Percentiles rank a stretch among this genome's conserved stretches.
These are phyloP conservation scores for Balearica regulorum DNA, from an alignment of 2,797 vertebrate species.

Conservation along the genomic window DNA sequence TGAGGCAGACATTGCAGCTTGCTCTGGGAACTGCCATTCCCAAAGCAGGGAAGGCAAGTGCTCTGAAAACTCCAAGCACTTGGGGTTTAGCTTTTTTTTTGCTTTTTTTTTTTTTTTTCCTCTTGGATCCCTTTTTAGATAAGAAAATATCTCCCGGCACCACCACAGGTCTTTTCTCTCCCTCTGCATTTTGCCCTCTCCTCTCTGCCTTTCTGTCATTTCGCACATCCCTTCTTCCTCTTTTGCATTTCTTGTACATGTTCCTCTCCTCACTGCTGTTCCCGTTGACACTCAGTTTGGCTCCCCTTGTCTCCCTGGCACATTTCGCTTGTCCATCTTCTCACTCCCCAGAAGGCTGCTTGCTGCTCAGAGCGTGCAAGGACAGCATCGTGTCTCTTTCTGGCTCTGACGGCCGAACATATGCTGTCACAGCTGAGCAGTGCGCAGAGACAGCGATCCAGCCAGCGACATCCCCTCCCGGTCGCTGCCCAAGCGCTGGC, in stretches of 20 bases:
- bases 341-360: background rate
- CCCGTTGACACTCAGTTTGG: rapidly evolving
- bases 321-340: background rate
- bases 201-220: background rate
- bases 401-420: background rate
- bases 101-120: rapidly evolving
- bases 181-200: background rate
- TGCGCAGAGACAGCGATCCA: background rate
- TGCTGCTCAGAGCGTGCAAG: background rate
- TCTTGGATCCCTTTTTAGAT: background rate
- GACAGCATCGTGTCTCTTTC: background rate
- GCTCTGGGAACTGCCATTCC: background rate
- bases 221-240: background rate
- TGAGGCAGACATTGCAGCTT: background rate
- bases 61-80: background rate
- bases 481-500: background rate
- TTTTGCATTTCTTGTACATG: background rate
- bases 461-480: background rate
- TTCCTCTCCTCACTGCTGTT: background rate
- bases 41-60: background rate
- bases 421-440: conserved; percentile 9
- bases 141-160: background rate
- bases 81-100: background rate
- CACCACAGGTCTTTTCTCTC: background rate
- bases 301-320: background rate